Percentiles rank a stretch among this genome's conserved stretches.
These are phyloP conservation scores for Falco novaeseelandiae DNA, from an alignment of 2,797 vertebrate genomes.

Conservation along the genomic window DNA sequence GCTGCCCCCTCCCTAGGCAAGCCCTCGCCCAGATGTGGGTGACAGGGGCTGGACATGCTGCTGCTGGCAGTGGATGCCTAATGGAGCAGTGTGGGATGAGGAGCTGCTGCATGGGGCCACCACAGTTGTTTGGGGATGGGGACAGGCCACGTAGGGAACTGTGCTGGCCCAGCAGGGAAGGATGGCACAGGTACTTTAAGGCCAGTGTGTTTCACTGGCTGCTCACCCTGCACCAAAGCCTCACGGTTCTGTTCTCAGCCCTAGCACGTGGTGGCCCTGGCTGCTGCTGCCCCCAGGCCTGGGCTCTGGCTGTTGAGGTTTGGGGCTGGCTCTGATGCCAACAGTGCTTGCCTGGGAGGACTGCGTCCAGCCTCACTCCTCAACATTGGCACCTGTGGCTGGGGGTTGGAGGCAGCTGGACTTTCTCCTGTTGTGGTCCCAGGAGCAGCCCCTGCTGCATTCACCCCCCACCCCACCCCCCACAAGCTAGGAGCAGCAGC, in stretches of 20 bases:
- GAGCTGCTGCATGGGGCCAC: not conserved
- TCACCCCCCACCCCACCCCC: not conserved
- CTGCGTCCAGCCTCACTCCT: not conserved
- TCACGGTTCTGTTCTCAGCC: not conserved
- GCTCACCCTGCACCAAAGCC: not conserved
- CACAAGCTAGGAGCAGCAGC: not conserved
- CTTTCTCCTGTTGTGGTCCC: not conserved
- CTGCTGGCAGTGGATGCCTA: not conserved
- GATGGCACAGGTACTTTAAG: not conserved
- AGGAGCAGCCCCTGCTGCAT: not conserved
- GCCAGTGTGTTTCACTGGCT: not conserved
- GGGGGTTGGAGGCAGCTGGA: not conserved
- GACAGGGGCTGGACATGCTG: not conserved
- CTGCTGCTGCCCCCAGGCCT: not conserved
- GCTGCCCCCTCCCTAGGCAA: not conserved
- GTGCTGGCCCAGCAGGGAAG: not conserved
- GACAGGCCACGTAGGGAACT: not conserved
- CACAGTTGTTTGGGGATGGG: not conserved
- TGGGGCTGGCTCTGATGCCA: not conserved
- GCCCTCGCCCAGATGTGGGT: not conserved
- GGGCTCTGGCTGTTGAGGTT: fast-evolving
- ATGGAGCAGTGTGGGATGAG: not conserved
- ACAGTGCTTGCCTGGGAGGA: not conserved
- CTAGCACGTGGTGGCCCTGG: fast-evolving
- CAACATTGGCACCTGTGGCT: not conserved